phyloP scores from a whole-genome alignment of 2,797 vertebrate species.

The Cetoscarus ocellatus region DNA sequence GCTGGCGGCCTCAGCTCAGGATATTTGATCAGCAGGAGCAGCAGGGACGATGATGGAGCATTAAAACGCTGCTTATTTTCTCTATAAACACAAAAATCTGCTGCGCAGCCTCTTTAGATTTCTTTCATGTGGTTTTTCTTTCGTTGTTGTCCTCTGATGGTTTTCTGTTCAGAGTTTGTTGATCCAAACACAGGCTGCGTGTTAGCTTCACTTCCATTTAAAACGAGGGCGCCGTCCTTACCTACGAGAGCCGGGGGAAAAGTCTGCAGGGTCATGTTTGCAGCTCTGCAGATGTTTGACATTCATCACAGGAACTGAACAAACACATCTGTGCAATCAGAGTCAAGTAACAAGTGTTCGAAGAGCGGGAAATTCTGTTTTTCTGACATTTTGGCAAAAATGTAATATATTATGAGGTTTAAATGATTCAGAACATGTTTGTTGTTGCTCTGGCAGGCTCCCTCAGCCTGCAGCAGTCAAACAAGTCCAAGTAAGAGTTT shows the following conservation, averaged over 20 bases:
- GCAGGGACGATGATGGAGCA: background rate
- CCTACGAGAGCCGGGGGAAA: too few species aligned
- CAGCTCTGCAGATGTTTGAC: too few species aligned
- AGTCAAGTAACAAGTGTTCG: too few species aligned
- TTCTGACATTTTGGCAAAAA: too few species aligned
- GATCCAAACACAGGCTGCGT: background rate
- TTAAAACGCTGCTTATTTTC: background rate
- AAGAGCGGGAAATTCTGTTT: too few species aligned
- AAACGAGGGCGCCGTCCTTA: background rate
- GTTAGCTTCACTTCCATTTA: background rate
- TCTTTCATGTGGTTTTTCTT: background rate
- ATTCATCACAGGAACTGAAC: too few species aligned
- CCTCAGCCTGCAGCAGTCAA: too few species aligned
- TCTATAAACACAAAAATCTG: background rate
- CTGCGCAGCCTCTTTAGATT: background rate
- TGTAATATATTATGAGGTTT: too few species aligned
- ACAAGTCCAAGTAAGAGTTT: too few species aligned
- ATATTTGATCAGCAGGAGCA: background rate
- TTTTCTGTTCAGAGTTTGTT: background rate
- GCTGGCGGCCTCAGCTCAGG: background rate
- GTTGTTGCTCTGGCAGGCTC: too few species aligned
- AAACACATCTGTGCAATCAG: too few species aligned
- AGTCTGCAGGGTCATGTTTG: background rate
- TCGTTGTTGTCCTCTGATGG: background rate
- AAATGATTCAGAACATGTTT: too few species aligned